Conservation (phyloP, 23 tunicate species). For the Oikopleura albicans region DNA sequence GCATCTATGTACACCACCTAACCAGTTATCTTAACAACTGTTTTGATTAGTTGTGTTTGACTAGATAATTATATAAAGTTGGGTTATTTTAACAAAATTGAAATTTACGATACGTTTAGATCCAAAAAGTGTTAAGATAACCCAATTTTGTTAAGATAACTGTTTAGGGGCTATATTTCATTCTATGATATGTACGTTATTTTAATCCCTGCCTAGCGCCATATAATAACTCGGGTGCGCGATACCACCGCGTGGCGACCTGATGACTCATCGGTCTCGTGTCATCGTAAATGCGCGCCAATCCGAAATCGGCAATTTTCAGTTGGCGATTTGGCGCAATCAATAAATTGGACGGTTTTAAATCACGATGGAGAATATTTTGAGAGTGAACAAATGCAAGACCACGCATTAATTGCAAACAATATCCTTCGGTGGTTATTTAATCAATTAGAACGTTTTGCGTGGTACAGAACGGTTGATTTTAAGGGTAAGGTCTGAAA, state of each 20-base stretch:
- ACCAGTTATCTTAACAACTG: no score
- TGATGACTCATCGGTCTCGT: not conserved
- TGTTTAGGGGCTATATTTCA: no score
- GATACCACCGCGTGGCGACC: constrained; percentile 98
- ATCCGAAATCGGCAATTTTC: not conserved
- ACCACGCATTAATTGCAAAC: not conserved
- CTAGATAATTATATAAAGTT: not conserved
- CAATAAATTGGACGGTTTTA: not conserved
- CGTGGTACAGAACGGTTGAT: no score
- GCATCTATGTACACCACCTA: no score
- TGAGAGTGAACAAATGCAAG: not conserved
- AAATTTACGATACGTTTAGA: no score
- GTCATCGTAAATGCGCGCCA: not conserved
- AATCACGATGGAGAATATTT: not conserved
- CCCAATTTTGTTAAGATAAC: no score
- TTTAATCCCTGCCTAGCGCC: no score
- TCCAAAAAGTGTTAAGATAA: no score
- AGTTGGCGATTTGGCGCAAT: not conserved
- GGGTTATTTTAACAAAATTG: not conserved
- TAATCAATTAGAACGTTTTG: no score
- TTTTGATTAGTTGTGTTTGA: not conserved
- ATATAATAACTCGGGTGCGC: no score
- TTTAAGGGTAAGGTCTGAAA: no score
- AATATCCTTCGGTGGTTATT: not conserved
- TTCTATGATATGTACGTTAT: no score